Percentiles rank a stretch among this genome's conserved stretches.
Conservation (phyloP, 2,797 vertebrate genomes). For the Todus mexicanus region DNA sequence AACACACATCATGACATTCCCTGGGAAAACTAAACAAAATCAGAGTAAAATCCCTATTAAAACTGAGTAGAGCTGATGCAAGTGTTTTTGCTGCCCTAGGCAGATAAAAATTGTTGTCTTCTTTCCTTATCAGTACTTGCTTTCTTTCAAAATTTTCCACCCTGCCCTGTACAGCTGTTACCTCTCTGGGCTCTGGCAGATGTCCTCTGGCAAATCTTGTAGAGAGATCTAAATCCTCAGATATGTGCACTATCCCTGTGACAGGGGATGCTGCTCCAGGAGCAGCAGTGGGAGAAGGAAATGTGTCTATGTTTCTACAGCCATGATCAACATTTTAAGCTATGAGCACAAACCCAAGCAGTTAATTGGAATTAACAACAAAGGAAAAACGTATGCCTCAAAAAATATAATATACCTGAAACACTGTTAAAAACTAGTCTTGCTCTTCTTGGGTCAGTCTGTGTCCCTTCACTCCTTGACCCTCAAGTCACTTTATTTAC, state of each 20-base stretch:
- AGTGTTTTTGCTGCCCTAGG: neutral
- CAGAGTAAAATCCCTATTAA: neutral
- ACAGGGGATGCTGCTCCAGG: neutral
- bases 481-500: neutral
- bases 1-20: neutral
- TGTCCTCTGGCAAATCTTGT: neutral
- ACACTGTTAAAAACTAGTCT: neutral
- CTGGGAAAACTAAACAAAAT: neutral
- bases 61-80: neutral
- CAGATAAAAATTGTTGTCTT: conserved; percentile 8
- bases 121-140: neutral
- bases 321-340: neutral
- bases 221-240: neutral
- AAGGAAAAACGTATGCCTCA: neutral
- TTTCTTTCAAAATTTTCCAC: conserved; percentile 20
- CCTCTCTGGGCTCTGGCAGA: neutral
- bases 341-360: neutral
- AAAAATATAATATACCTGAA: neutral
- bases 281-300: neutral
- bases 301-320: neutral
- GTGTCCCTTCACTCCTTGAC: neutral
- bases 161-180: neutral
- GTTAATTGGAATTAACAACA: neutral
- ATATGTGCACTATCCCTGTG: neutral
- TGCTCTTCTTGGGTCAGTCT: neutral